Evolutionary conservation across 2,113 vertebrate species (phyloP).

Genomic region (Martes martes): DNA sequence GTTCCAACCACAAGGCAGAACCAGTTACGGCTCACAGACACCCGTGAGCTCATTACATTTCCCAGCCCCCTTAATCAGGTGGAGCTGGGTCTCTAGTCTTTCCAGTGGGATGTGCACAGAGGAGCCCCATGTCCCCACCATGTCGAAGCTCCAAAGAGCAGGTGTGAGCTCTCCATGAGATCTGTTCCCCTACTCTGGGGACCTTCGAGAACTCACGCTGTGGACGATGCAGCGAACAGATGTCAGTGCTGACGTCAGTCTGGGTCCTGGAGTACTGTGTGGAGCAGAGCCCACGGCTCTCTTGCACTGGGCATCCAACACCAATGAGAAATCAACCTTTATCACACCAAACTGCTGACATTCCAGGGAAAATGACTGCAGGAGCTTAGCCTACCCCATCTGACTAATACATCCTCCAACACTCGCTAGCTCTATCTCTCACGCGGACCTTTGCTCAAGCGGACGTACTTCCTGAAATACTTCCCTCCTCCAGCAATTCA

Average conservation of each 20-base stretch:
- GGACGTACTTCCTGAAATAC: neutral
- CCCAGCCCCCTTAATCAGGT: neutral
- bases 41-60: neutral
- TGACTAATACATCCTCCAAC: neutral
- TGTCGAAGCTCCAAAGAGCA: neutral
- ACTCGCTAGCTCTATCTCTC: neutral
- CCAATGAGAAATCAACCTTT: neutral
- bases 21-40: neutral
- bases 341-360: neutral
- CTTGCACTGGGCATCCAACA: neutral
- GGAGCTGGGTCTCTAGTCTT: neutral
- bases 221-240: neutral
- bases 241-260: neutral
- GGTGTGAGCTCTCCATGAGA: neutral
- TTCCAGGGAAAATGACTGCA: neutral
- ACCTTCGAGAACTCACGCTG: neutral
- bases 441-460: neutral
- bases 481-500: neutral
- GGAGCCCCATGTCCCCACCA: neutral
- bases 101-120: neutral
- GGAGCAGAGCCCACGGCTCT: neutral
- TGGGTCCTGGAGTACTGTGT: neutral
- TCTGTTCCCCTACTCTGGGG: neutral
- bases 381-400: fast-evolving
- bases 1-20: neutral